Base-by-base conservation (phyloP, 2,797 vertebrate species). In the Steatocranus sp. region DNA sequence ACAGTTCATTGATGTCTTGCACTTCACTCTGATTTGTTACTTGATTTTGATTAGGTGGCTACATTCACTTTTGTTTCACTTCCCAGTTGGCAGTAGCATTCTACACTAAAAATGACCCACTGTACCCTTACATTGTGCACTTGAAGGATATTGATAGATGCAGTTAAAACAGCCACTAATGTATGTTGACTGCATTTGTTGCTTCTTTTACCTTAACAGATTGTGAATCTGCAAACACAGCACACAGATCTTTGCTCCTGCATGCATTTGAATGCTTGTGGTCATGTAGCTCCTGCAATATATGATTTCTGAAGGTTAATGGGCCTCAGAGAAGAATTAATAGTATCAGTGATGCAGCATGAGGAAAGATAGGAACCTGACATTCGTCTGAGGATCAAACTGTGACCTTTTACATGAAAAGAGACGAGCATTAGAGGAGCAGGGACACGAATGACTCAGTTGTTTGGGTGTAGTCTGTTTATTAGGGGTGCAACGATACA, bases 371-470 rank as follows among this genome's bases (percentile, higher is more conserved):
- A 53, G 41, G 14, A 80, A 38, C 38, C 18, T 5, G 36, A 75
- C 88, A 68, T 87, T 82, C 23, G 12, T 80, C 79, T 84, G 75
- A 90, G 79, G 85, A 91, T 92, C 84, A 87, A 87, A 88, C 84
- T 6, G 12, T 87, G 89, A 92, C 90, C 87, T 90, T 93, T 83
- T 75, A 85, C 75, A 87, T 91, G 84, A 90, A 86, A 90, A 58
- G 81, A 87, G 66, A 46, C 11, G n/a, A 58, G 79, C 81, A 84
- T 85, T 83, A 88, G 90, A 89, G 73, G 53, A 73, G 78, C 53
- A 56, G 50, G 83, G 23, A 83, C 51, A 73, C 30, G 6, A 61
- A 79, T 86, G 84, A 89, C 58, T 90, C 79, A 23, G 78, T 84
- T 76, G 63, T 82, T 87, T 80, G 49, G 36, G 34, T 81, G 63